Evolutionary conservation across 1,140 invertebrate species (phyloP).

Genomic region (Drosophila kohkoa): DNA sequence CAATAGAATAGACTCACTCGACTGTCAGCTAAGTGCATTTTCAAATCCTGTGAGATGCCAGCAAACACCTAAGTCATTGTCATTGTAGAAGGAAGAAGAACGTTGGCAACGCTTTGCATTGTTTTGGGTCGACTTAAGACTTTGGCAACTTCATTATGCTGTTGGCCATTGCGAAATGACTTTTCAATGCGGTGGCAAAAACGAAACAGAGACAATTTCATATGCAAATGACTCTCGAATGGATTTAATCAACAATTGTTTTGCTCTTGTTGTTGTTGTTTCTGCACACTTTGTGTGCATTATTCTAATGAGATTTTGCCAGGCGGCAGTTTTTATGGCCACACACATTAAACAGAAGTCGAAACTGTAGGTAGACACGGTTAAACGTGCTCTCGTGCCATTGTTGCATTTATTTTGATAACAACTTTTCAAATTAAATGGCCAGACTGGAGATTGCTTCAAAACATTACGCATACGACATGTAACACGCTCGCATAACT

Average conservation of each 20-base stretch:
- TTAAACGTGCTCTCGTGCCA: slow-evolving; percentile 7
- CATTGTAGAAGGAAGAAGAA: slow-evolving; percentile 49
- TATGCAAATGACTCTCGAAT: slow-evolving; percentile 81
- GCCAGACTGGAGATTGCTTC: slow-evolving; percentile 60
- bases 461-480: slow-evolving; percentile 75
- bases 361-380: not conserved
- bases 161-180: slow-evolving; percentile 71
- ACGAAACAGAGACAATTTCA: slow-evolving; percentile 69
- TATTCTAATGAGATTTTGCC: slow-evolving; percentile 80
- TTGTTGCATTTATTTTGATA: slow-evolving; percentile 77
- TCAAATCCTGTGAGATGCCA: slow-evolving; percentile 50
- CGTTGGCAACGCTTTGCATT: slow-evolving; percentile 44
- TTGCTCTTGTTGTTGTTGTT: slow-evolving; percentile 34
- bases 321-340: slow-evolving; percentile 69
- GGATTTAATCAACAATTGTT: slow-evolving; percentile 83
- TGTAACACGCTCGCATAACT: slow-evolving; percentile 52
- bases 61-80: slow-evolving; percentile 62
- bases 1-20: slow-evolving; percentile 27
- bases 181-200: slow-evolving; percentile 77
- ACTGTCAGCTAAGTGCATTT: slow-evolving; percentile 64
- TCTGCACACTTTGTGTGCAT: slow-evolving; percentile 60
- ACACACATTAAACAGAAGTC: slow-evolving; percentile 33
- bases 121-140: slow-evolving; percentile 75
- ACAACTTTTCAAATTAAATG: slow-evolving; percentile 82
- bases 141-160: slow-evolving; percentile 76